Evolutionary conservation across 2,113 vertebrate genomes (phyloP).

Genomic region (Brachyhypopomus occidentalis): DNA sequence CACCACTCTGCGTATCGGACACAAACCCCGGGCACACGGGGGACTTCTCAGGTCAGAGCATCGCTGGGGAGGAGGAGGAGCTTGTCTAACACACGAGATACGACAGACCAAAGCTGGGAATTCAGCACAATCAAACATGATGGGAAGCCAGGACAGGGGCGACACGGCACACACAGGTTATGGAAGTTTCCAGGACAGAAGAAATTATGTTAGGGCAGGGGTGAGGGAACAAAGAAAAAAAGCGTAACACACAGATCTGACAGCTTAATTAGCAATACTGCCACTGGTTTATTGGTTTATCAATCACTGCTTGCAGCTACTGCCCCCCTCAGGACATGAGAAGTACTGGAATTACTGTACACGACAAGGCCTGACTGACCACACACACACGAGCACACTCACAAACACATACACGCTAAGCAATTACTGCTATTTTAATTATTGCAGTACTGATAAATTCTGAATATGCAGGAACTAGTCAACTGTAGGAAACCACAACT

Average conservation of each 20-base stretch:
- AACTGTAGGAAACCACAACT: no score
- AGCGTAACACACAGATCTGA: slow-evolving; percentile 84
- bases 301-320: slow-evolving; percentile 85
- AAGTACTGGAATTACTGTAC: slow-evolving; percentile 77
- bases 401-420: slow-evolving; percentile 11
- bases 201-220: slow-evolving; percentile 62
- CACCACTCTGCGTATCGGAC: no score
- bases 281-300: slow-evolving; percentile 99
- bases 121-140: background rate
- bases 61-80: no score
- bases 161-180: slow-evolving; percentile 21
- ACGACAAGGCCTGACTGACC: slow-evolving; percentile 75
- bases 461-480: background rate
- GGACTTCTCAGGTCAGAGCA: no score
- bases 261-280: slow-evolving; percentile 92
- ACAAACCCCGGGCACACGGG: no score
- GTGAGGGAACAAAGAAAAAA: slow-evolving; percentile 56
- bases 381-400: slow-evolving; percentile 54
- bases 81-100: no score
- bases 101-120: background rate
- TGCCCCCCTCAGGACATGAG: slow-evolving; percentile 69
- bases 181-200: slow-evolving; percentile 15
- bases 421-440: no score
- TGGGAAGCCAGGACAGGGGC: background rate
- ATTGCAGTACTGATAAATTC: background rate